A percentile compares a stretch with the other conserved stretches of the same genome.
Evolutionary conservation across 2,888 invertebrate genomes (phyloP).

Genomic region (Acanthacorydalis orientalis): DNA sequence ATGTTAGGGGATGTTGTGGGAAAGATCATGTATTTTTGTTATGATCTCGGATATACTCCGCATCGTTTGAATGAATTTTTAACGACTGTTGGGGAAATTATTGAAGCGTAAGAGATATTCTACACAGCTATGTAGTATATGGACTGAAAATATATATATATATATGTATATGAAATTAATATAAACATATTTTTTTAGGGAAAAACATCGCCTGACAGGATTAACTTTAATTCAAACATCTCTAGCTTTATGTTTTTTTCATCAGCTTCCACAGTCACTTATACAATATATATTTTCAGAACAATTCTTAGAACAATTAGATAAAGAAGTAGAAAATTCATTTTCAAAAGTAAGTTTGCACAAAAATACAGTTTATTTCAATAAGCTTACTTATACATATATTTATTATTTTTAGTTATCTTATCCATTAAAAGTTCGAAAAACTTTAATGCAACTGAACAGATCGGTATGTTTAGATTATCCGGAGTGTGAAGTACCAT

Average conservation of each 20-base stretch:
- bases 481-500: conserved; percentile 42
- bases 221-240: conserved; percentile 33
- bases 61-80: conserved; percentile 22
- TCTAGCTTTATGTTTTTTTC: conserved; percentile 34
- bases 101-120: conserved; percentile 26
- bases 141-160: too few relatives aligned
- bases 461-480: conserved; percentile 44
- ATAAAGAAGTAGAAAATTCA: conserved; percentile 35
- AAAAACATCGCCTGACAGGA: conserved; percentile 34
- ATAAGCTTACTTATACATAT: not conserved
- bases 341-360: conserved; percentile 29
- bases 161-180: conserved; percentile 1
- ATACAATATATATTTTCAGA: conserved; percentile 38
- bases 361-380: not conserved
- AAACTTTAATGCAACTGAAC: conserved; percentile 41
- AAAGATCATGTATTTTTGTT: conserved; percentile 30
- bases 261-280: conserved; percentile 29
- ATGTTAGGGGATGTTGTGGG: conserved; percentile 33
- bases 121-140: not conserved
- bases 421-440: conserved; percentile 34
- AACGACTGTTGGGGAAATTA: conserved; percentile 22
- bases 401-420: conserved; percentile 30
- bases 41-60: conserved; percentile 32
- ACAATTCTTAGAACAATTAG: conserved; percentile 38
- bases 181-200: conserved; percentile 24